These are phyloP conservation scores for Melieria picta DNA, from an alignment of 2,888 invertebrate genomes.

Conservation along the genomic window DNA sequence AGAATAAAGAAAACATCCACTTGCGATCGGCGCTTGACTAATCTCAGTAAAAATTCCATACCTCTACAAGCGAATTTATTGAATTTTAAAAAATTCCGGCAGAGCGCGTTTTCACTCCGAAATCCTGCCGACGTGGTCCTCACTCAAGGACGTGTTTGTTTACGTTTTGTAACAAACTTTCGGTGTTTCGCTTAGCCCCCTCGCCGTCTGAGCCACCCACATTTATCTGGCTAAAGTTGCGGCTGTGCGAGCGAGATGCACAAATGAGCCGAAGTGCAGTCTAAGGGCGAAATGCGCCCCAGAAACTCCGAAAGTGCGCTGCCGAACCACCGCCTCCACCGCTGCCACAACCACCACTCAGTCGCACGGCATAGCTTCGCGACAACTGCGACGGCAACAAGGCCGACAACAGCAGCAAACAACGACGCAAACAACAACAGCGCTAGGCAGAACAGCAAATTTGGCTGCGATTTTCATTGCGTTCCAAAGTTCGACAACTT, in stretches of 20 bases:
- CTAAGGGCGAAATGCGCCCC: slow-evolving; percentile 12
- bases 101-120: neutral
- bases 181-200: too few relatives aligned
- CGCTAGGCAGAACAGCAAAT: slow-evolving; percentile 37
- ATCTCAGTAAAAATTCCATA: neutral
- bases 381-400: neutral
- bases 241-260: neutral
- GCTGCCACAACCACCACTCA: slow-evolving; percentile 4
- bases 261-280: neutral
- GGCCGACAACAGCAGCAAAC: neutral
- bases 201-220: too few relatives aligned
- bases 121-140: neutral
- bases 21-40: neutral
- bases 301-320: slow-evolving; percentile 1
- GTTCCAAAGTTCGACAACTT: slow-evolving; percentile 66
- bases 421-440: slow-evolving; percentile 20
- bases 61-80: neutral
- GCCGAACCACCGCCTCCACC: neutral
- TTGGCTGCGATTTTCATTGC: slow-evolving; percentile 58
- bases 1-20: neutral
- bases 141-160: slow-evolving; percentile 10
- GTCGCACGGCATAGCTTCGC: neutral
- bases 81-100: neutral
- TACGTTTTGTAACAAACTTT: slow-evolving; percentile 15
- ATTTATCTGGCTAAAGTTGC: neutral